These are phyloP conservation scores for Lutjanus argentimaculatus DNA, from an alignment of 2,797 vertebrate species.

Conservation along the genomic window DNA sequence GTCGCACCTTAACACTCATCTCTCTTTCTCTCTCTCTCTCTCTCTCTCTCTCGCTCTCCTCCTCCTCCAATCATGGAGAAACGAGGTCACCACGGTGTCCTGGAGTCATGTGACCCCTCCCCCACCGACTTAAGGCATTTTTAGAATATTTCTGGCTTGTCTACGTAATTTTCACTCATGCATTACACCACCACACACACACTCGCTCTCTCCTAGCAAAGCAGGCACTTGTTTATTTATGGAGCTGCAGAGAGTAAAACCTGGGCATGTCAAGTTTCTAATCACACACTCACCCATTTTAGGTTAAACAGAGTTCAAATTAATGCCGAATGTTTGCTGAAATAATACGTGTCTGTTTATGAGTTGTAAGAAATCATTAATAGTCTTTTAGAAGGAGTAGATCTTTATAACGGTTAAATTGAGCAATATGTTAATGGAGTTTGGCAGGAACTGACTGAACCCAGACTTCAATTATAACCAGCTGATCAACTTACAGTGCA, in stretches of 20 bases:
- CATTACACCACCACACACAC: constrained; percentile 23
- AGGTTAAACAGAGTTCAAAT: too few species aligned
- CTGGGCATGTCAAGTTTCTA: not conserved
- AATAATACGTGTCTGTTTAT: too few species aligned
- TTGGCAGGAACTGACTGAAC: too few species aligned
- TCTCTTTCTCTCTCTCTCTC: constrained; percentile 6
- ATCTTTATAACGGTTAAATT: too few species aligned
- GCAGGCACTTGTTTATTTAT: not conserved
- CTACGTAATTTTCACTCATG: constrained; percentile 62
- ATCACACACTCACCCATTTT: not conserved
- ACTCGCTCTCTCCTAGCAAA: not conserved
- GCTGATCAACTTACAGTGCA: too few species aligned
- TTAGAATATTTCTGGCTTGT: constrained; percentile 72
- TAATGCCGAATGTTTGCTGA: too few species aligned
- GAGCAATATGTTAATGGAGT: too few species aligned
- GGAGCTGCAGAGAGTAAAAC: not conserved
- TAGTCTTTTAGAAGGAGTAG: too few species aligned
- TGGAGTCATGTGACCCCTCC: constrained; percentile 78
- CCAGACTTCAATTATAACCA: too few species aligned
- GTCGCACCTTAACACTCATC: constrained; percentile 3
- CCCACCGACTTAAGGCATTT: constrained; percentile 78
- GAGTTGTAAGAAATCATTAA: too few species aligned
- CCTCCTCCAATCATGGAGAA: constrained; percentile 23
- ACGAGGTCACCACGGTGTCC: constrained; percentile 66
- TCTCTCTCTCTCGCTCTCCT: not conserved